Base-by-base conservation (phyloP, 30 jellyfish, hydroid and myxozoan genomes). In the Aurelia sp. region DNA sequence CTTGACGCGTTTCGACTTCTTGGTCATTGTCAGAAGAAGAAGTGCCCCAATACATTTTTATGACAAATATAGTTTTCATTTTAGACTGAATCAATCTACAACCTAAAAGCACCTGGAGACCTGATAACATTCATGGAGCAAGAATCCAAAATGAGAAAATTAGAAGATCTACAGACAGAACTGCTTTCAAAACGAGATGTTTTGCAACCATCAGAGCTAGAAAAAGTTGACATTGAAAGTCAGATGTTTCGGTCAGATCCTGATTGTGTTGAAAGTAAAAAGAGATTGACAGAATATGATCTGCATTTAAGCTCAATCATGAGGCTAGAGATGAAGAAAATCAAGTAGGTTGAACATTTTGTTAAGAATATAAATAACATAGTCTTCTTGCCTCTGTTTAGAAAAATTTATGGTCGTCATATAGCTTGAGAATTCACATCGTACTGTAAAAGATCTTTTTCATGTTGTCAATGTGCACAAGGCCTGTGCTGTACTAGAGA, bases 51-150 rank as follows among this genome's bases (percentile, higher is more conserved):
- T 0, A 5, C 15, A 5, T 44, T 0, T 44, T 44, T 44, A 7
- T 44, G 16, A 44, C 7, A 44, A 44, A 44, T 16, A 44, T 44
- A 44, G 15, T 44, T 44, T 22, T 48, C 52, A 13, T 79, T 74
- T 17, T 67, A 95, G 99, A 78, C 90, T 11, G 97, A 95, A 27
- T 85, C 99, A 38, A 63, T 90, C 13, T 95, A 88, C 82, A 78
- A 86, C 60, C 78, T 95, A 62, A 80, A 90, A 55, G 17, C 69
- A 13, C 99, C 99, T 50, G 96, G 97, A 11, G 99, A 95, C 77
- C 79, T 95, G 80, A 72, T 90, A 33, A 77, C 94, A 40, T 95
- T 95, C 61, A 84, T 95, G 82, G 93, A 80, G 61, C 99, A 90
- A 78, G 98, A 92, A 35, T 60, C 88, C 41, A 86, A 90, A 66